Evolutionary conservation across 2,113 vertebrate species (phyloP), one percentile per base, ranked within the genome.

Genomic region (Plestiodon gilberti): DNA sequence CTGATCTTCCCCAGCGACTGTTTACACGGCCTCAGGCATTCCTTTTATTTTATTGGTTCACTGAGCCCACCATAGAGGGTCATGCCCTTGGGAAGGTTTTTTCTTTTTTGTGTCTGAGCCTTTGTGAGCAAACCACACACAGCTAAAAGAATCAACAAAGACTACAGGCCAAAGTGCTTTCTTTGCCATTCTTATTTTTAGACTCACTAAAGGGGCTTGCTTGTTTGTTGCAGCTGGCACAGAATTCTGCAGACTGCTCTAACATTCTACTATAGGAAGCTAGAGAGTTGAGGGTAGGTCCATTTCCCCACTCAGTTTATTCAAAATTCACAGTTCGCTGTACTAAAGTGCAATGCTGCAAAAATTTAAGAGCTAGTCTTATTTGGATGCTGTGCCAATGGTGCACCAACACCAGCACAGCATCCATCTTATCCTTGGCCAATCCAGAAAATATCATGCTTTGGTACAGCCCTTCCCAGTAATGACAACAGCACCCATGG

Each of bases 31-130:
- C 87, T 40, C 40, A 62, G 75, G 87, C 40, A 40, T 7, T 87
- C 7, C n/a, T 84, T 92, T 86, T 70, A 59, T 89, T 85, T 61
- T 71, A 6, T 1, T 81, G 2, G 48, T 59, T 94, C 65, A 89
- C 2, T 82, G 52, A 38, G 11, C 14, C 2, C 62, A 40, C 3
- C 13, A 74, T 1, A 55, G 71, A 74, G 15, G 2, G 0, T 89
- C 67, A 71, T 75, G 81, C 65, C 78, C 48, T 82, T 8, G 6
- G 10, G 2, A 78, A 1, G 6, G 28, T 28, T 52, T 65, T 38
- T 73, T 3, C 81, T 59, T 55, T 40, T 62, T 81, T 89, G 48
- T 30, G 23, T 62, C 23, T 2, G 35, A 43, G 0, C 43, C 28
- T 90, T 87, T 80, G 80, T 43, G 9, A 87, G 1, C 0, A 23